Percentiles rank a stretch among this genome's conserved stretches.
Conservation (phyloP, 2,113 vertebrate genomes). For the Cochlearius cochlearius region DNA sequence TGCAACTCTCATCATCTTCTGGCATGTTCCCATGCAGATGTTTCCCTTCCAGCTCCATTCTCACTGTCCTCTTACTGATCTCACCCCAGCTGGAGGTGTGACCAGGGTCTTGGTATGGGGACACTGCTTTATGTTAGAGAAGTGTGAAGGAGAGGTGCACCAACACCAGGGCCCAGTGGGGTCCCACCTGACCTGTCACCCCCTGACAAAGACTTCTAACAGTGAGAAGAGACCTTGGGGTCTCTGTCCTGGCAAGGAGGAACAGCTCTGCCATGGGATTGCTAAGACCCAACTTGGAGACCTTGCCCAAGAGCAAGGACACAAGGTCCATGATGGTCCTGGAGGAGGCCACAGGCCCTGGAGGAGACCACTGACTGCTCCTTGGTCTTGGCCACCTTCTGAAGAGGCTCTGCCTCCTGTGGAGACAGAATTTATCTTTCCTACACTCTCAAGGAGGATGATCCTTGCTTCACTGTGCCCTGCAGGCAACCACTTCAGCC, state of each 20-base stretch:
- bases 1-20: neutral
- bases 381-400: neutral
- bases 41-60: neutral
- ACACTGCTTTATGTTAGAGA: neutral
- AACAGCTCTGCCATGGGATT: neutral
- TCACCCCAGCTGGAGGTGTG: neutral
- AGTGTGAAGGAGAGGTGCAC: neutral
- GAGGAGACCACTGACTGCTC: neutral
- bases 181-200: neutral
- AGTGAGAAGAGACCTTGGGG: neutral
- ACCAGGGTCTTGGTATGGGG: rapidly evolving
- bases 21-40: neutral
- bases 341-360: neutral
- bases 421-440: neutral
- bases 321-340: rapidly evolving
- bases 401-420: neutral
- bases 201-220: rapidly evolving
- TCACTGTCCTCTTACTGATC: rapidly evolving
- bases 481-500: neutral
- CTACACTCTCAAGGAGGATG: neutral
- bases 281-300: neutral
- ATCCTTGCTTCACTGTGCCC: neutral
- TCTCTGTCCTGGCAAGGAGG: neutral
- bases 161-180: neutral
- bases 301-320: neutral